These are phyloP conservation scores for Lycophotia porphyrea DNA, from an alignment of 2,888 invertebrate genomes.

Conservation along the genomic window DNA sequence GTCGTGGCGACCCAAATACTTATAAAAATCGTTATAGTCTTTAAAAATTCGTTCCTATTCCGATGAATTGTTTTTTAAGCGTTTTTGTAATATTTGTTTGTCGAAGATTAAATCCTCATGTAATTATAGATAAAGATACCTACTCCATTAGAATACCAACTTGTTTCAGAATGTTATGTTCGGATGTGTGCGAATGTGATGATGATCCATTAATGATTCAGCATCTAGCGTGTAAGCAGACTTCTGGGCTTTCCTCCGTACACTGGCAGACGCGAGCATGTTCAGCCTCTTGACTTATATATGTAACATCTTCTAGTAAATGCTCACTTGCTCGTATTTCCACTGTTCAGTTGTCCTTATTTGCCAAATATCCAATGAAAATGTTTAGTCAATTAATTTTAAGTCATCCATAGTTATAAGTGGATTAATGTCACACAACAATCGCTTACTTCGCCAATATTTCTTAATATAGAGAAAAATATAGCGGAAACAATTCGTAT, in stretches of 20 bases:
- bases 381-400: constrained; percentile 89
- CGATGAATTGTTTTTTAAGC: constrained; percentile 72
- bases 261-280: constrained; percentile 43
- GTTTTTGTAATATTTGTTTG: constrained; percentile 71
- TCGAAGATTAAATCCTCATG: constrained; percentile 75
- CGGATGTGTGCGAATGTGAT: constrained; percentile 85
- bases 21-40: constrained; percentile 79
- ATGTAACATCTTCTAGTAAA: constrained; percentile 20
- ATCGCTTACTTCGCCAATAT: constrained; percentile 86
- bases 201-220: constrained; percentile 79
- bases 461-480: constrained; percentile 75
- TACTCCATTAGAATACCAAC: constrained; percentile 79
- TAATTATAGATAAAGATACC: constrained; percentile 76
- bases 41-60: constrained; percentile 84
- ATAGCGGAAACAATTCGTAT: constrained; percentile 76
- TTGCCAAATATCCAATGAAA: constrained; percentile 80
- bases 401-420: constrained; percentile 88
- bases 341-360: constrained; percentile 69
- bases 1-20: constrained; percentile 87
- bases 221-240: constrained; percentile 83
- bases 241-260: constrained; percentile 56
- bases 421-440: constrained; percentile 77
- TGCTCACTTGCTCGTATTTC: constrained; percentile 46
- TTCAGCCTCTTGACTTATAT: constrained; percentile 22
- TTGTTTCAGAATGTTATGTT: constrained; percentile 77